phyloP scores from a whole-genome alignment of 2,888 invertebrate species.

The Beris morrisii region DNA sequence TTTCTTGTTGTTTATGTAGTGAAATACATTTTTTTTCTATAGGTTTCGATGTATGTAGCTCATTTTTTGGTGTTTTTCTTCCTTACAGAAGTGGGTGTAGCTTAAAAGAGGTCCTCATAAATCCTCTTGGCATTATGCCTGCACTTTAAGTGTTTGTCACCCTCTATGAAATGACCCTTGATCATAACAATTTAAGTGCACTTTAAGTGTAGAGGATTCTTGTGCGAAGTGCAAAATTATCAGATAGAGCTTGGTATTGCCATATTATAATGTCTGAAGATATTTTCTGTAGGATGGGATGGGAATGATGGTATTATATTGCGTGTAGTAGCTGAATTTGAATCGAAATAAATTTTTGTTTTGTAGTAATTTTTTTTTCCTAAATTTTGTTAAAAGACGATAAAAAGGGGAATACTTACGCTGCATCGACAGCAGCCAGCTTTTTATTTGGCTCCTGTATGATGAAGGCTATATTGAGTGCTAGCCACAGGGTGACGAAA shows the following conservation, averaged over 20 bases:
- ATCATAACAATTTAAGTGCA: conserved; percentile 36
- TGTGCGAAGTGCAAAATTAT: conserved; percentile 34
- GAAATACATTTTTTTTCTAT: too few species aligned
- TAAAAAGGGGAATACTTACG: conserved; percentile 49
- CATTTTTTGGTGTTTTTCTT: too few species aligned
- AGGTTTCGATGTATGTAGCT: too few species aligned
- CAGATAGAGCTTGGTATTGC: conserved; percentile 33
- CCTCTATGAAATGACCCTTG: conserved; percentile 35
- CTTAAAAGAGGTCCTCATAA: too few species aligned
- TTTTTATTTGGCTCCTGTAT: conserved; percentile 53
- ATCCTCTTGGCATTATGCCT: conserved; percentile 29
- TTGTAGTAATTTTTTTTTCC: too few species aligned
- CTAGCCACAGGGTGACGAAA: conserved; percentile 55
- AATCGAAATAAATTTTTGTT: too few species aligned
- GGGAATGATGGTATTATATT: too few species aligned
- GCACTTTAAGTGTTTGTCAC: conserved; percentile 30
- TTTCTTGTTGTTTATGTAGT: neutral
- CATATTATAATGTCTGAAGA: conserved; percentile 28
- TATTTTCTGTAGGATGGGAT: conserved; percentile 17
- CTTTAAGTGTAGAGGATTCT: conserved; percentile 27
- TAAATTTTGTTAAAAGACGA: too few species aligned
- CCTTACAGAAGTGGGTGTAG: too few species aligned
- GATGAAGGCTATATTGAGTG: conserved; percentile 55
- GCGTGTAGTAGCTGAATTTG: too few species aligned
- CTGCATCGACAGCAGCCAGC: conserved; percentile 55